Evolutionary conservation across 2,797 vertebrate genomes (phyloP), one percentile per base, ranked within the genome.

Genomic region (Ptychobarbus kaznakovi): DNA sequence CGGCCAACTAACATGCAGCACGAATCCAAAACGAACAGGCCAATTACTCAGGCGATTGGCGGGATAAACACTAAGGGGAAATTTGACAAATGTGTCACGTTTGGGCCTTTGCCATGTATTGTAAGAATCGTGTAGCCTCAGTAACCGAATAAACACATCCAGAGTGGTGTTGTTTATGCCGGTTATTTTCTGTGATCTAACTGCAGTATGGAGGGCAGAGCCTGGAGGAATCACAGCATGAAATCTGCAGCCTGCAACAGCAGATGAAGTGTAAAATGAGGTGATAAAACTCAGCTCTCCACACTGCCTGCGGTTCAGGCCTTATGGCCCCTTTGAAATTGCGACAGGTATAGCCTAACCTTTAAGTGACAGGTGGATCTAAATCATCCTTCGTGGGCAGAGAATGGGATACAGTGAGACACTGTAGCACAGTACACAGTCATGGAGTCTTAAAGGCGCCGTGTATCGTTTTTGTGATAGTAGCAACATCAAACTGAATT

Each of bases 191-290:
- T 77, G 66, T 58, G 46, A 78, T 61, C 56, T 81, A 46, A 81
- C 63, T 82, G 44, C 61, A 42, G 35, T n/a, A 53, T 70, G 40
- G 49, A 80, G 73, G 40, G 51, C 20, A 68, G 70, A 68, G 73
- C 49, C 28, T 75, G 69, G 49, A 70, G 68, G 58, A 82, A 88
- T 80, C 46, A 10, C 69, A 84, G 81, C 49, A 49, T 86, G 86
- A 84, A 82, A 82, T 32, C 84, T 80, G 74, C 25, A 72, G 76
- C 80, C 58, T 63, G 32, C 38, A 83, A 83, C 51, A 63, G 42
- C 46, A 81, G 80, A 56, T 74, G 80, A 86, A 49, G 76, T 86
- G 89, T 89, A 75, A 89, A 89, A 88, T 81, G 81, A 86, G 80
- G 80, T 79, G 72, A 88, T 87, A 85, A 83, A 84, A 72, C 65